Conservation (phyloP, 2,113 vertebrate species). For the Heterotilapia buettikoferi region DNA sequence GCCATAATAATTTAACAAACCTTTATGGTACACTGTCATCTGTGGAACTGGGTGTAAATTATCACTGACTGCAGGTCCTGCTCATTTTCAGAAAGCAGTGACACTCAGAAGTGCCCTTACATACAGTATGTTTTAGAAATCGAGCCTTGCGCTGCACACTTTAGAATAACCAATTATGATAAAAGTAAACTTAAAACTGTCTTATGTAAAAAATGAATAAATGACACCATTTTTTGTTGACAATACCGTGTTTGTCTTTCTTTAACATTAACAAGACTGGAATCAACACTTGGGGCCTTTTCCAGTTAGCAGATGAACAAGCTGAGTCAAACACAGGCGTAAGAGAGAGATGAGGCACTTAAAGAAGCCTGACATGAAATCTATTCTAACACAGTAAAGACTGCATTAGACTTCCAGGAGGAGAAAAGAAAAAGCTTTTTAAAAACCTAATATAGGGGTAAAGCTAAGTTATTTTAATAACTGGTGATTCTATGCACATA, state of each 20-base stretch:
- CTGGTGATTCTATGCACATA: not conserved
- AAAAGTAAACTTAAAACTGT: not conserved
- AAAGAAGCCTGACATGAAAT: not conserved
- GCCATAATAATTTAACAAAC: conserved; percentile 11
- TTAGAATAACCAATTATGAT: conserved; percentile 21
- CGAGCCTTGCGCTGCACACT: not conserved
- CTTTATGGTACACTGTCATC: not conserved
- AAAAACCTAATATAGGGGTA: not conserved
- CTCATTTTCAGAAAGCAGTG: not conserved
- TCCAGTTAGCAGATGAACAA: not conserved
- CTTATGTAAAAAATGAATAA: conserved; percentile 11
- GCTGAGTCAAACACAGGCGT: no score
- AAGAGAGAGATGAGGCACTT: not conserved
- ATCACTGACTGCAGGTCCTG: not conserved
- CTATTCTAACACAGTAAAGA: not conserved
- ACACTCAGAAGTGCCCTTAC: conserved; percentile 19
- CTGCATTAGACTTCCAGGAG: not conserved
- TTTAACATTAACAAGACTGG: not conserved
- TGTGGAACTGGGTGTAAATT: not conserved
- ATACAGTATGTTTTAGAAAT: not conserved
- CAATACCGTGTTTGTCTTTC: not conserved
- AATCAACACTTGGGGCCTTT: not conserved
- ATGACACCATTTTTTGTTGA: not conserved
- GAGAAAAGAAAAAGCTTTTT: not conserved
- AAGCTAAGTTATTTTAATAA: not conserved